Conservation (phyloP, 2,797 vertebrate species). For the Scomberomorus guttatus region DNA sequence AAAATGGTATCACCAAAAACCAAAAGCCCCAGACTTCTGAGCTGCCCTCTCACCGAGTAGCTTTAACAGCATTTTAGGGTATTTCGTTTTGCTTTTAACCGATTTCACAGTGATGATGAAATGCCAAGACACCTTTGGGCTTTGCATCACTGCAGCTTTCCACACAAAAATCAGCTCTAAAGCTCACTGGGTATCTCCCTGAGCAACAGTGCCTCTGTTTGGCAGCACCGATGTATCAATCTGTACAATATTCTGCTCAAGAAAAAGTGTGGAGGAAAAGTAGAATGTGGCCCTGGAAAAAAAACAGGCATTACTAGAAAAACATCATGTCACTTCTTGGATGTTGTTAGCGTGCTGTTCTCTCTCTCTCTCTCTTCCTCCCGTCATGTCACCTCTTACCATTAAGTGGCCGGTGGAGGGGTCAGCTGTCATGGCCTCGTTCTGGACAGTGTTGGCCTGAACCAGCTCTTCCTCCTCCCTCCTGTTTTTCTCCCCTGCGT, state of each 20-base stretch:
- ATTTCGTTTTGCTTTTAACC: constrained; percentile 27
- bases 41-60: neutral
- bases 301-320: neutral
- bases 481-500: constrained; percentile 89
- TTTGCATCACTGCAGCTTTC: constrained; percentile 47
- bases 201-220: constrained; percentile 81
- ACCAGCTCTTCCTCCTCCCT: constrained; percentile 92
- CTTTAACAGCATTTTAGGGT: constrained; percentile 18
- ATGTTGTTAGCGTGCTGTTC: neutral
- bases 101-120: constrained; percentile 59
- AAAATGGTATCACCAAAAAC: neutral
- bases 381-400: constrained; percentile 79
- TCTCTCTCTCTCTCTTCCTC: neutral
- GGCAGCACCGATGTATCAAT: constrained; percentile 54
- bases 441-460: constrained; percentile 95
- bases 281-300: neutral
- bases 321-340: neutral
- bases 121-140: constrained; percentile 47
- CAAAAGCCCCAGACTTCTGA: neutral
- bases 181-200: constrained; percentile 49
- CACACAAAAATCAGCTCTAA: constrained; percentile 24
- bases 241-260: constrained; percentile 6
- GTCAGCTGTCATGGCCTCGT: constrained; percentile 90
- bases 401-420: constrained; percentile 79
- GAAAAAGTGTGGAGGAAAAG: neutral